phyloP scores from a whole-genome alignment of 2,113 vertebrate species.

The Aleadryas rufinucha region DNA sequence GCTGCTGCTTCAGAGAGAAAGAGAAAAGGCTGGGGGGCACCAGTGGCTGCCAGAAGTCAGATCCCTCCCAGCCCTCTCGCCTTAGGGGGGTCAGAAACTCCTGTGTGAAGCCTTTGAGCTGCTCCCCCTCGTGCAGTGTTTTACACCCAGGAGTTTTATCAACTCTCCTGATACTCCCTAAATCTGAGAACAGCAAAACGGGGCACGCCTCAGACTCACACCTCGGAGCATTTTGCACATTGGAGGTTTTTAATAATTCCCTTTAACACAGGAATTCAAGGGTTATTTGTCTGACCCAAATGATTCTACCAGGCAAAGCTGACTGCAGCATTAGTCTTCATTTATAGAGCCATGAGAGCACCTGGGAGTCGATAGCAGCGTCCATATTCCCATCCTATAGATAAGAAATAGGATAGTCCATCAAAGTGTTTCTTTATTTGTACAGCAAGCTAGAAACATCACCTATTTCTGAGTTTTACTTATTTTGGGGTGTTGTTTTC shows the following conservation, averaged over 20 bases:
- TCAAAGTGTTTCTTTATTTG: background rate
- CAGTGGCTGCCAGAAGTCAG: background rate
- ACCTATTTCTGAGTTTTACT: background rate
- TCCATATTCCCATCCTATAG: background rate
- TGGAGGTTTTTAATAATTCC: background rate
- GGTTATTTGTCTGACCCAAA: background rate
- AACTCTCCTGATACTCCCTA: background rate
- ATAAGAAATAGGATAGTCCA: background rate
- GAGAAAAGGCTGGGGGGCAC: background rate
- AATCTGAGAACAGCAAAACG: background rate
- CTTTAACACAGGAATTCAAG: background rate
- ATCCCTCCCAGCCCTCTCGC: rapidly evolving
- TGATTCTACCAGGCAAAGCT: background rate
- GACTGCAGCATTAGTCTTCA: background rate
- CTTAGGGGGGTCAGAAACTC: background rate
- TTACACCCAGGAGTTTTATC: background rate
- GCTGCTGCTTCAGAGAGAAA: background rate
- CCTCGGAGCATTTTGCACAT: background rate
- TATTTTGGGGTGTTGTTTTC: background rate
- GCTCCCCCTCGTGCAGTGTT: background rate
- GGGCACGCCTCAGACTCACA: rapidly evolving
- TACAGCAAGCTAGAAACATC: background rate
- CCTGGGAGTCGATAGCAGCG: background rate
- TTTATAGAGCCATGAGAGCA: background rate
- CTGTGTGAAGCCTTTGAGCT: background rate